Conservation (phyloP, 2,888 invertebrate genomes). For the Xestia sexstrigata region DNA sequence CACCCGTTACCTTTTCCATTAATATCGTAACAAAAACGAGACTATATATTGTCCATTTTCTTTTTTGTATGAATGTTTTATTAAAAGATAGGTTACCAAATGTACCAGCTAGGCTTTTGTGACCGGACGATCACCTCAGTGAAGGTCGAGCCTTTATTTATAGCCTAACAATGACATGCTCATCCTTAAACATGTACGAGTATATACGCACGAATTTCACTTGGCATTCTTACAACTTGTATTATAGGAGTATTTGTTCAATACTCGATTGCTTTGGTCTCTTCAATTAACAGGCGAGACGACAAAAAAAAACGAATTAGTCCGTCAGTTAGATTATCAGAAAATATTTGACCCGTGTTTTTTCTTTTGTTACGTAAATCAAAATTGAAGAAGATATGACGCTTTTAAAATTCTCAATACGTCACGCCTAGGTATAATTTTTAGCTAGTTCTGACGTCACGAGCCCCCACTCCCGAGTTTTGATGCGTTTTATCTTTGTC, state of each 20-base stretch:
- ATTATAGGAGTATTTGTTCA: background rate
- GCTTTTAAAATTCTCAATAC: no score
- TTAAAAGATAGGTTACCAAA: constrained; percentile 60
- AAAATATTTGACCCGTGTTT: no score
- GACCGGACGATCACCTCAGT: constrained; percentile 77
- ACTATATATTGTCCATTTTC: constrained; percentile 36
- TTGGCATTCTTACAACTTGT: constrained; percentile 20
- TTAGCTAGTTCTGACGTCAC: no score
- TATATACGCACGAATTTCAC: constrained; percentile 49
- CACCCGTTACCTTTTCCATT: constrained; percentile 33
- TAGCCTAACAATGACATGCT: constrained; percentile 63
- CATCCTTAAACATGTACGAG: constrained; percentile 68
- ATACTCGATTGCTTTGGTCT: background rate
- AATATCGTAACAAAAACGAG: constrained; percentile 28
- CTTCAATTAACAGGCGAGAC: no score
- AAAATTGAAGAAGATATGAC: no score
- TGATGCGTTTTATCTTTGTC: no score
- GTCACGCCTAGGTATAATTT: no score
- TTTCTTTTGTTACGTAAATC: no score
- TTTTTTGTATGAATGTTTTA: constrained; percentile 56
- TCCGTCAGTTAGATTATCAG: no score
- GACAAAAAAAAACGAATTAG: no score
- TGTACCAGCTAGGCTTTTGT: constrained; percentile 72
- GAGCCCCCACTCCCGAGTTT: no score
- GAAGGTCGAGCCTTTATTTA: constrained; percentile 75